These are phyloP conservation scores for Chymomyza costata DNA, from an alignment of 1,140 invertebrate genomes.

Conservation along the genomic window DNA sequence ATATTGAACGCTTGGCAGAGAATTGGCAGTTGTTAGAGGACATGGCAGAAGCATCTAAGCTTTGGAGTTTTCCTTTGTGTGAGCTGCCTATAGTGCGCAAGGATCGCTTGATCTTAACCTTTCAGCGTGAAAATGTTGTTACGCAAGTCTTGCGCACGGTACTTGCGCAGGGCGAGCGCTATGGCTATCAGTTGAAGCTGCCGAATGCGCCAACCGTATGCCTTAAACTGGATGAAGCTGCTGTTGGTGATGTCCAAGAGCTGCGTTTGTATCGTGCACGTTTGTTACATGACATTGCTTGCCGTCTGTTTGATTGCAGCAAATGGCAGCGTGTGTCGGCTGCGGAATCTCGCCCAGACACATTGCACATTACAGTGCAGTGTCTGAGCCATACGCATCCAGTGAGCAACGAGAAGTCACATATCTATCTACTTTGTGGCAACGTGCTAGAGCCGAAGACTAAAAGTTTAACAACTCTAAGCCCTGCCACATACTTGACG, in stretches of 20 bases:
- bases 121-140: conserved; percentile 40
- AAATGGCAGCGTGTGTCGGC: conserved; percentile 24
- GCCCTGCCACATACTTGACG: conserved; percentile 26
- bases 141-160: conserved; percentile 16
- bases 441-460: conserved; percentile 41
- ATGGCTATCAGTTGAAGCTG: conserved; percentile 16
- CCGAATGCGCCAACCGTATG: conserved; percentile 3
- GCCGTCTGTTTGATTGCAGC: conserved; percentile 37
- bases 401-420: neutral
- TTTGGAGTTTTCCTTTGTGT: conserved; percentile 35
- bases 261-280: conserved; percentile 39
- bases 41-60: conserved; percentile 9
- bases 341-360: conserved; percentile 6
- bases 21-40: conserved; percentile 9
- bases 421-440: conserved; percentile 28
- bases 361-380: conserved; percentile 25
- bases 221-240: neutral
- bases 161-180: conserved; percentile 5
- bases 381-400: conserved; percentile 11
- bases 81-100: neutral
- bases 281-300: conserved; percentile 25
- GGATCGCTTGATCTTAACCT: conserved; percentile 31
- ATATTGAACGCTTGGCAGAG: neutral
- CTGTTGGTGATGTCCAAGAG: conserved; percentile 7
- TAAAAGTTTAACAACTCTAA: conserved; percentile 21